Conservation (phyloP, 2,888 invertebrate genomes). For the Zygothrica quintamaculata region DNA sequence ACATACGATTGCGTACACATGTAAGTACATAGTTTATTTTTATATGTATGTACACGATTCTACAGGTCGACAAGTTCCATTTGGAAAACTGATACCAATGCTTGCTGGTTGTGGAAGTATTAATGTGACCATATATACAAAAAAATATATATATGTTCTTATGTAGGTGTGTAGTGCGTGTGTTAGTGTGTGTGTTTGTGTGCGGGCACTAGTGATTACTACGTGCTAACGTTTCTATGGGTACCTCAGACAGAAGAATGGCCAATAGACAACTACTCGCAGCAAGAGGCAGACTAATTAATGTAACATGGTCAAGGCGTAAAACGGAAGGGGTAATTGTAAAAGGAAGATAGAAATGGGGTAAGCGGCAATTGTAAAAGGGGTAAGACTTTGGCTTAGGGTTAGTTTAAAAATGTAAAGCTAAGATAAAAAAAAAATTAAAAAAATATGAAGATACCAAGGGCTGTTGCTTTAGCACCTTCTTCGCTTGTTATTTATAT, state of each 20-base stretch:
- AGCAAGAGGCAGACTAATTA: constrained; percentile 54
- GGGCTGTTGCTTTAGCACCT: constrained; percentile 30
- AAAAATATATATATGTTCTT: constrained; percentile 10
- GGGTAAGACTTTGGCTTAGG: constrained; percentile 13
- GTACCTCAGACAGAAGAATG: constrained; percentile 43
- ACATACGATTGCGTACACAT: background rate
- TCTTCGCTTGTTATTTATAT: constrained; percentile 40
- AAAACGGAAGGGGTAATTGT: no score
- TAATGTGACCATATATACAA: constrained; percentile 60
- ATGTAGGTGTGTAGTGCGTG: constrained; percentile 11
- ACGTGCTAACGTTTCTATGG: constrained; percentile 59
- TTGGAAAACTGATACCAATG: constrained; percentile 56
- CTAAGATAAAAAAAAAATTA: constrained; percentile 1
- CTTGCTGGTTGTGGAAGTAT: constrained; percentile 45
- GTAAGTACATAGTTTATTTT: constrained; percentile 7
- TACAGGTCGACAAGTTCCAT: constrained; percentile 58
- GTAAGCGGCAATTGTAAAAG: background rate
- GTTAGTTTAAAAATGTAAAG: constrained; percentile 29
- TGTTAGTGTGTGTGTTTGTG: constrained; percentile 5
- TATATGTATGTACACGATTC: constrained; percentile 11
- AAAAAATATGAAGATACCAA: background rate
- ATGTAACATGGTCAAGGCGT: constrained; percentile 40
- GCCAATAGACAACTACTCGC: constrained; percentile 31
- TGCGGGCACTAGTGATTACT: constrained; percentile 25
- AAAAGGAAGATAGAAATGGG: constrained; percentile 4